Evolutionary conservation across 2,888 invertebrate species (phyloP).

Genomic region (Tinea semifulvella): DNA sequence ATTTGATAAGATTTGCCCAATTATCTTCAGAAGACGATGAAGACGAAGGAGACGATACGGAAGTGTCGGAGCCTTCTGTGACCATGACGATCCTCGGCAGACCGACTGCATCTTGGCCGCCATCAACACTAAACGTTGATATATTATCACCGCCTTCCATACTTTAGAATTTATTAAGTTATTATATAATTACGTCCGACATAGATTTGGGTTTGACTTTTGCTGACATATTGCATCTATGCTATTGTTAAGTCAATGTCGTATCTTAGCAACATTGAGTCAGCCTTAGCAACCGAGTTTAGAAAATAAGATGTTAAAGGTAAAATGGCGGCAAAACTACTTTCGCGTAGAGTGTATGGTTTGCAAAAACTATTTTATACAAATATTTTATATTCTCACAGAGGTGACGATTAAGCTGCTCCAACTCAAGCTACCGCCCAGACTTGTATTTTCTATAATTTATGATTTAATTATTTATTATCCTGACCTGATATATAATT

Average conservation of each 20-base stretch:
- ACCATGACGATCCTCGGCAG: conserved; percentile 69
- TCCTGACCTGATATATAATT: too few relatives aligned
- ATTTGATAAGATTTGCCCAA: conserved; percentile 69
- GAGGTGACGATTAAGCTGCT: too few relatives aligned
- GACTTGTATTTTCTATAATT: too few relatives aligned
- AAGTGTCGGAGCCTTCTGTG: conserved; percentile 66
- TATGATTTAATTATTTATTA: too few relatives aligned
- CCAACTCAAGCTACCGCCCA: too few relatives aligned
- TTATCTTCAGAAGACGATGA: conserved; percentile 71
- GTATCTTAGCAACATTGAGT: conserved; percentile 35
- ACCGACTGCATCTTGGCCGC: conserved; percentile 56
- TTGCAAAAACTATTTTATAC: too few relatives aligned
- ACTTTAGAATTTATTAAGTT: not conserved
- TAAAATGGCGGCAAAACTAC: too few relatives aligned
- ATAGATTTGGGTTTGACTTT: not conserved
- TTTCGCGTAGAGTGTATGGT: too few relatives aligned
- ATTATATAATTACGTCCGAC: not conserved
- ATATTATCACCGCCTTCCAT: conserved; percentile 40
- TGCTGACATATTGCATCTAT: too few relatives aligned
- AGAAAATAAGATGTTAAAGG: too few relatives aligned
- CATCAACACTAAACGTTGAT: conserved; percentile 50
- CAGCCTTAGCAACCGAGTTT: too few relatives aligned
- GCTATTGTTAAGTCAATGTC: conserved; percentile 34
- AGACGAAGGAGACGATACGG: conserved; percentile 62
- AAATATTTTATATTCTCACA: too few relatives aligned